Base-by-base conservation (phyloP, 2,888 invertebrate species). In the Pantelozetes paolii region DNA sequence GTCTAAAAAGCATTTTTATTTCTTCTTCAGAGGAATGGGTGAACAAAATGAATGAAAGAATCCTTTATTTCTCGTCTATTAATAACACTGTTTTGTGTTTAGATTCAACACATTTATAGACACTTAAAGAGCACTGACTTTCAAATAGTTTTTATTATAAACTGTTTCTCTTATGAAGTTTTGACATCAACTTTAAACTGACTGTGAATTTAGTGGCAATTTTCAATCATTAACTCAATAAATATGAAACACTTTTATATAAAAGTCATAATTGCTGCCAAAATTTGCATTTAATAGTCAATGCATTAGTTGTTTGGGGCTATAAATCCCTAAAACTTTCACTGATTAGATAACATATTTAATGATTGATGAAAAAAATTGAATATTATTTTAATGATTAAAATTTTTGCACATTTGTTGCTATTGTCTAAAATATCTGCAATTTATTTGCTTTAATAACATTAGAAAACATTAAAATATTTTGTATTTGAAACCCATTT, bases 1-100 rank as follows among this genome's bases (percentile, higher is more conserved):
- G 48, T 48, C 48, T 48, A n/a, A 48, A 48, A 48, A 48, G n/a
- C 48, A 48, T n/a, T n/a, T n/a, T 20, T 48, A 20, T 48, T 40
- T 40, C 8, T 13, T 48, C 3, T 20, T 1, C 20, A 5, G 20
- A 48, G 20, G 48, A 9, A 1, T 48, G 48, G 20, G 48, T 48
- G n/a, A 48, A 48, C 48, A 48, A n/a, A 40, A n/a, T n/a, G 40
- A 48, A 48, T 48, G 20, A 48, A 48, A 20, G 48, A n/a, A 48
- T 48, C 20, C 48, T 48, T 20, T 48, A 9, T n/a, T 48, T 48
- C 20, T 48, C 48, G 20, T 48, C 48, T 48, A 48, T 48, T 48
- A 48, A 48, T 48, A 48, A 20, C 20, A 48, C 20, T 48, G 20
- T 48, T 48, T 48, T 48, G n/a, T 48, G 20, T 20, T 20, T n/a